These are phyloP conservation scores for Druceiella hillmani DNA, from an alignment of 2,888 invertebrate species.

Conservation along the genomic window DNA sequence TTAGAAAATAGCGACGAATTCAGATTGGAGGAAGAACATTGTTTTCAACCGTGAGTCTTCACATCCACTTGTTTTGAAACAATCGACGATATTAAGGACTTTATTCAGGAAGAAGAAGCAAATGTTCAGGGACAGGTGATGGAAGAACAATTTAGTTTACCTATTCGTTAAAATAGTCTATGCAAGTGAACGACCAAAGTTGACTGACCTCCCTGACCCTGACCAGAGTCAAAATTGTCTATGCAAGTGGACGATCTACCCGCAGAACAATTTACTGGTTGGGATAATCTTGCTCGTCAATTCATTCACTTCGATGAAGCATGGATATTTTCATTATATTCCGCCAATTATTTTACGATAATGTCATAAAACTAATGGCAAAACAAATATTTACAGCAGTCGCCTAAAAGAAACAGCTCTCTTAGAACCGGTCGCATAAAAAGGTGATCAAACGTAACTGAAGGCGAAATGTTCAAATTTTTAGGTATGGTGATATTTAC, in stretches of 20 bases:
- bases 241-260: conserved; percentile 8
- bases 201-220: too few relatives aligned
- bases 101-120: conserved; percentile 10
- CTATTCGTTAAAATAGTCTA: too few relatives aligned
- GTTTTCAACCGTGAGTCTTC: conserved; percentile 4
- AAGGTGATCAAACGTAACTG: conserved; percentile 7
- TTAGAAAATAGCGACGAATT: conserved; percentile 10
- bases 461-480: conserved; percentile 7
- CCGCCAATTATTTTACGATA: conserved; percentile 9
- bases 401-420: conserved; percentile 9
- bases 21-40: conserved; percentile 8
- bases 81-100: conserved; percentile 11
- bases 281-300: conserved; percentile 10
- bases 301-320: conserved; percentile 10
- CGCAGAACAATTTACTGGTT: conserved; percentile 9
- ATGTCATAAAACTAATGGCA: conserved; percentile 11
- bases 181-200: too few relatives aligned
- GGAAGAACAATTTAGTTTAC: too few relatives aligned
- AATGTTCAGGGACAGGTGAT: too few relatives aligned
- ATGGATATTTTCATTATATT: conserved; percentile 9
- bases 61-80: conserved; percentile 7
- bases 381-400: conserved; percentile 10
- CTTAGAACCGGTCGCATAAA: conserved; percentile 5
- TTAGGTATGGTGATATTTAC: too few relatives aligned
- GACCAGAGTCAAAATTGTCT: conserved; percentile 8